These are phyloP conservation scores for Limnodromus scolopaceus DNA, from an alignment of 2,797 vertebrate species.

Conservation along the genomic window DNA sequence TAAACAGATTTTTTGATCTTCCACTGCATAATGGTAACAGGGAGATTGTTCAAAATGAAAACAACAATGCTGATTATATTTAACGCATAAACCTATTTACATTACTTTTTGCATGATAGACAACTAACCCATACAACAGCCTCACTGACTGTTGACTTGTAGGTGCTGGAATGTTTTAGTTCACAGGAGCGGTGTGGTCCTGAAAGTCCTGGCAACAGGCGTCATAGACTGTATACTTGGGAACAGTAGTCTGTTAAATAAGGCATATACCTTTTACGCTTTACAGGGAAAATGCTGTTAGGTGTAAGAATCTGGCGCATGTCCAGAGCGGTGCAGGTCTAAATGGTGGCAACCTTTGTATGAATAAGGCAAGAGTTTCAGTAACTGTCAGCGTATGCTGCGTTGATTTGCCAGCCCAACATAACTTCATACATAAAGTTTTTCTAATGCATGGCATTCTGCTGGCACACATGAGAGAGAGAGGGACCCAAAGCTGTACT, in stretches of 20 bases:
- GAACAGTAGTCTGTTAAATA: neutral
- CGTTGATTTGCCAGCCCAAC: neutral
- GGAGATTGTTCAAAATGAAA: neutral
- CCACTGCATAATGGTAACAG: neutral
- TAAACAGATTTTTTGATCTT: neutral
- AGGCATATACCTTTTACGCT: fast-evolving
- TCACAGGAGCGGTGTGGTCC: neutral
- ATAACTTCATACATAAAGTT: neutral
- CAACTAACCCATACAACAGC: neutral
- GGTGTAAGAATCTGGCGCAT: neutral
- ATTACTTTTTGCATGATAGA: neutral
- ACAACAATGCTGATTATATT: neutral
- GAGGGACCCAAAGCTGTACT: neutral
- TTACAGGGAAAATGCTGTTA: neutral
- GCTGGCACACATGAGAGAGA: neutral
- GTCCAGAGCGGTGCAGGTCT: neutral
- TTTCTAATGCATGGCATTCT: neutral
- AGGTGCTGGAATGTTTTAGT: neutral
- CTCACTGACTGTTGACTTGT: neutral
- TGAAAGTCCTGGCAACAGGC: neutral
- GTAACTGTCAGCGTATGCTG: neutral
- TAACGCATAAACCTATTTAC: neutral
- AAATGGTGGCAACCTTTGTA: neutral
- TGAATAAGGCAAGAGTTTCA: neutral
- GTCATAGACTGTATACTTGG: neutral